These are phyloP conservation scores for Limnodromus scolopaceus DNA, from an alignment of 2,797 vertebrate species.

Conservation along the genomic window DNA sequence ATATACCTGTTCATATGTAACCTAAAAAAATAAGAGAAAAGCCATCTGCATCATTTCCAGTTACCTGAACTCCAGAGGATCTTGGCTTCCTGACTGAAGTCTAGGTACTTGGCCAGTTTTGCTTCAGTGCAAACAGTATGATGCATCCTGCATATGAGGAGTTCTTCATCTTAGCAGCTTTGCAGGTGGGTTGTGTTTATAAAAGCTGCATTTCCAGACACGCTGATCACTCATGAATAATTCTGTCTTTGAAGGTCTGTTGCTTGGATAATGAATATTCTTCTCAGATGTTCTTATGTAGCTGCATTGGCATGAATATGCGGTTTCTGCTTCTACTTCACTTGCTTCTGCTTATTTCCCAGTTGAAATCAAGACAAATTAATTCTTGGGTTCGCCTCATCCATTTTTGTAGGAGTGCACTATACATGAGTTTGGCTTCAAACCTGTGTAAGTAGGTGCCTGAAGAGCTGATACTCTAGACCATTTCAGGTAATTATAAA, in stretches of 20 bases:
- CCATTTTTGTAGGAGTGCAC: background rate
- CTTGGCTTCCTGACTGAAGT: background rate
- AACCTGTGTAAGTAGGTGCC: background rate
- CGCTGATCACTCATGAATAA: background rate
- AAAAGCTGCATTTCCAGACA: background rate
- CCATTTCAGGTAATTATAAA: slow-evolving; percentile 2
- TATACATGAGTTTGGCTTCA: background rate
- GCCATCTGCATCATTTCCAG: background rate
- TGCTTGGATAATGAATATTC: slow-evolving; percentile 9
- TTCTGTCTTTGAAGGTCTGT: slow-evolving; percentile 3
- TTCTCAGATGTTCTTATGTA: background rate
- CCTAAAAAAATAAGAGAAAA: background rate
- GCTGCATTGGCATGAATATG: background rate
- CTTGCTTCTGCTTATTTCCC: slow-evolving; percentile 35
- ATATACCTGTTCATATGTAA: background rate
- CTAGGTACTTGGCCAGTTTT: background rate
- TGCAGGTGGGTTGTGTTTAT: slow-evolving; percentile 13
- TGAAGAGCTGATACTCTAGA: background rate
- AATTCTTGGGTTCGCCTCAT: background rate
- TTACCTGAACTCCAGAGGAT: background rate
- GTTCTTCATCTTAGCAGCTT: background rate
- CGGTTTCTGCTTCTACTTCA: slow-evolving; percentile 16
- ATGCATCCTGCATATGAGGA: background rate
- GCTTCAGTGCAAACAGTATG: background rate
- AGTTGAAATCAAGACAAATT: slow-evolving; percentile 7